These are phyloP conservation scores for Microplitis deprimator DNA, from an alignment of 2,888 invertebrate species.

Conservation along the genomic window DNA sequence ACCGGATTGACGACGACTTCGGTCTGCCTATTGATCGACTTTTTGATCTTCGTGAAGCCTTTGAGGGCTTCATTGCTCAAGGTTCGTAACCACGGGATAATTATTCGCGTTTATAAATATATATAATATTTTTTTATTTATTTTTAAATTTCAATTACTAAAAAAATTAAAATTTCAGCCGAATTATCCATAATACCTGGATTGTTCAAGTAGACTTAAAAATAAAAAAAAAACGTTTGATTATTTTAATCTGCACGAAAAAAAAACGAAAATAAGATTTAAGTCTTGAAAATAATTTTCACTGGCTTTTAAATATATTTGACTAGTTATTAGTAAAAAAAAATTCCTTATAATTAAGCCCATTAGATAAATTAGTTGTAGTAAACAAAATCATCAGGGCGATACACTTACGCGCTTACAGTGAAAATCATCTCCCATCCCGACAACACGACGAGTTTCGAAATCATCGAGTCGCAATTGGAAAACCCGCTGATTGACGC, in stretches of 20 bases:
- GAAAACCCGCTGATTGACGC: constrained; percentile 77
- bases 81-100: constrained; percentile 74
- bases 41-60: constrained; percentile 77
- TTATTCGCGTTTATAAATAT: neutral
- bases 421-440: constrained; percentile 77
- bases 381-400: constrained; percentile 19
- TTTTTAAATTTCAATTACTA: constrained; percentile 1
- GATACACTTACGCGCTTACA: constrained; percentile 70
- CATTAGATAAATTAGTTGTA: neutral
- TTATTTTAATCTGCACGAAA: neutral
- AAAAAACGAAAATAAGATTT: neutral
- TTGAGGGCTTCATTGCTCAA: constrained; percentile 78
- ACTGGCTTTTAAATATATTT: neutral
- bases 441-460: constrained; percentile 75
- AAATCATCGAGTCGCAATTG: constrained; percentile 75
- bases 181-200: neutral
- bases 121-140: neutral
- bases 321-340: neutral
- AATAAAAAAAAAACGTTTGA: neutral
- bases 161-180: neutral
- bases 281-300: neutral
- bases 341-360: neutral
- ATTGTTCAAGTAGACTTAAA: neutral
- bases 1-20: constrained; percentile 74
- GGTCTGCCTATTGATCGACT: constrained; percentile 75